Evolutionary conservation across 2,888 invertebrate genomes (phyloP), one percentile per base, ranked within the genome.

Genomic region (Hydriomena furcata): DNA sequence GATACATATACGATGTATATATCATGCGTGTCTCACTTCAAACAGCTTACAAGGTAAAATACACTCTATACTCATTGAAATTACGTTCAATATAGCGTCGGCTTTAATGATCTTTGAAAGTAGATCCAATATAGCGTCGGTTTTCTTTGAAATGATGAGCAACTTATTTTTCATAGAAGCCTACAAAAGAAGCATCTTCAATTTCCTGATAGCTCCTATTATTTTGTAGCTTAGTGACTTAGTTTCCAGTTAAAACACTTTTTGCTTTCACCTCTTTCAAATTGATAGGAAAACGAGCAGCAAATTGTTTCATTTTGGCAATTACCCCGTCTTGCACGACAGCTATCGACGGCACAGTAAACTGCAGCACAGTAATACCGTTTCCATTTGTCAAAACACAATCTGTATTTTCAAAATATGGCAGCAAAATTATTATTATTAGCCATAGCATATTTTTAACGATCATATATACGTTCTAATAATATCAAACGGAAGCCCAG

Each of bases 281-380:
- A 48, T 51, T 55, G 51, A 55, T 55, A 55, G 51, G 35, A 40
- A 50, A 51, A 55, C 51, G 51, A 55, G 44, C 55, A 55, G 46
- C 44, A 55, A 55, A 55, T 55, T 55, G 55, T 55, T 55, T 51
- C 55, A 51, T 55, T 55, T 55, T 43, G 56, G 46, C 58, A 55
- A 51, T 53, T 61, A 52, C 52, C 52, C 32, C 43, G 43, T 55
- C 49, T 54, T 52, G 54, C 49, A 52, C 52, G 45, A 52, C 54
- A 50, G 41, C 46, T 52, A 49, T 52, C 46, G 40, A 36, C 13
- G 49, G 10, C 47, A 52, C 30, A 43, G 47, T 40, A 52, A 31
- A 44, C n/a, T 10, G n/a, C n/a, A n/a, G n/a, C n/a, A n/a, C n/a
- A n/a, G n/a, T n/a, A n/a, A n/a, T n/a, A n/a, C n/a, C n/a, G n/a